phyloP scores from a whole-genome alignment of 1,140 invertebrate genomes.

The Drosophila orosa region DNA sequence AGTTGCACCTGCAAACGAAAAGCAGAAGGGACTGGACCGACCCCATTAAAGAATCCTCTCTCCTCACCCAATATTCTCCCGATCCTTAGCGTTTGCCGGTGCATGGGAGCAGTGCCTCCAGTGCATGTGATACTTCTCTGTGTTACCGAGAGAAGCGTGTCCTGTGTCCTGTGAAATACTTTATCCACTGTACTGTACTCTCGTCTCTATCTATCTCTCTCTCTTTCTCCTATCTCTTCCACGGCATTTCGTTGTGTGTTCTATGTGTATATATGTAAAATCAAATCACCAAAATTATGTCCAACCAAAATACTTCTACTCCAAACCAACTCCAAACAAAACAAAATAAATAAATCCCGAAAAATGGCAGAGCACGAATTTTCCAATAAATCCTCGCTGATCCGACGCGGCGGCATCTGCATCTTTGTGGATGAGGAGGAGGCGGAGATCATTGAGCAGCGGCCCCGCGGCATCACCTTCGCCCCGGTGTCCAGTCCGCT shows the following conservation, averaged over 20 bases:
- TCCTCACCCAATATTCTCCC: constrained; percentile 9
- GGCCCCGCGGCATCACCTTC: constrained; percentile 68
- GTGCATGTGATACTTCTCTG: constrained; percentile 28
- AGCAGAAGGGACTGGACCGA: constrained; percentile 24
- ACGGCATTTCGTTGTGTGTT: constrained; percentile 53
- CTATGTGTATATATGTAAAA: constrained; percentile 63
- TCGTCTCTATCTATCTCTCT: constrained; percentile 41
- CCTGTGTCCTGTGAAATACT: constrained; percentile 19
- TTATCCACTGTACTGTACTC: constrained; percentile 31
- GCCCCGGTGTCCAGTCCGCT: constrained; percentile 65
- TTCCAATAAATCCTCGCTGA: constrained; percentile 80
- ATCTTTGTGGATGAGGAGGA: constrained; percentile 84
- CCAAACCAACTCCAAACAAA: constrained; percentile 46
- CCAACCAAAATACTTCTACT: constrained; percentile 68
- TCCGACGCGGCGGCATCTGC: constrained; percentile 83
- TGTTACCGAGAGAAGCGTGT: constrained; percentile 12
- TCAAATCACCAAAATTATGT: constrained; percentile 67
- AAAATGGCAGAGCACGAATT: constrained; percentile 70
- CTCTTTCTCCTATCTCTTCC: constrained; percentile 43
- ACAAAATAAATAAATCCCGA: constrained; percentile 26
- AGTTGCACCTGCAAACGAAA: constrained; percentile 39
- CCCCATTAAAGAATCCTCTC: constrained; percentile 3
- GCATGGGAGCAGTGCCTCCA: constrained; percentile 36
- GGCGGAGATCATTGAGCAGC: constrained; percentile 68
- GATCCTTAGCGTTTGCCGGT: constrained; percentile 44